A percentile compares a stretch with the other conserved stretches of the same genome.
Evolutionary conservation across 2,888 invertebrate genomes (phyloP).

Genomic region (Neuroscelio doddi): DNA sequence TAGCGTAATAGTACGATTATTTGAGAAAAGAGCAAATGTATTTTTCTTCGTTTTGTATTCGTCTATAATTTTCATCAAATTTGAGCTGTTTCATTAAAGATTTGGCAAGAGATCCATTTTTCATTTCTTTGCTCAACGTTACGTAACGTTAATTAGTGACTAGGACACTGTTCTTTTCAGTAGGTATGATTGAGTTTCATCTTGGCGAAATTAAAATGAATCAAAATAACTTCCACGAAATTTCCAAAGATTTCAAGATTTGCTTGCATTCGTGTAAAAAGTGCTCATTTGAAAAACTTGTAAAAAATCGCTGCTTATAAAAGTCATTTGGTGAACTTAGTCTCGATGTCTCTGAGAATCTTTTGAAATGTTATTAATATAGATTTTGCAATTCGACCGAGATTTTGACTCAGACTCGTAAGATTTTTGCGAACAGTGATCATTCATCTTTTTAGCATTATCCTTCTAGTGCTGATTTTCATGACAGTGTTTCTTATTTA

Average conservation of each 20-base stretch:
- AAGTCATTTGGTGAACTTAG: too few species aligned
- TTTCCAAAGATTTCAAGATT: too few species aligned
- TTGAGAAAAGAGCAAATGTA: constrained; percentile 56
- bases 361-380: too few species aligned
- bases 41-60: constrained; percentile 39
- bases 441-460: background rate
- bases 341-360: background rate
- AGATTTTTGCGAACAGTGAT: constrained; percentile 11
- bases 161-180: constrained; percentile 60
- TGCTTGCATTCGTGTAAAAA: too few species aligned
- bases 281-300: too few species aligned
- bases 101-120: constrained; percentile 64
- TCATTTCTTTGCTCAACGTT: constrained; percentile 33
- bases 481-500: background rate
- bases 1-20: constrained; percentile 60
- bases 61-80: constrained; percentile 44
- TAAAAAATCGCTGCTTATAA: too few species aligned
- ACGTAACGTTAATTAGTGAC: constrained; percentile 59
- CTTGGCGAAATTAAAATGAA: too few species aligned
- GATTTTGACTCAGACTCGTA: background rate
- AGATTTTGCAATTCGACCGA: too few species aligned
- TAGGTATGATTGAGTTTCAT: constrained; percentile 2
- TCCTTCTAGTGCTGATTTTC: background rate
- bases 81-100: constrained; percentile 59
- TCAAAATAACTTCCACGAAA: too few species aligned